phyloP scores from a whole-genome alignment of 2,888 invertebrate genomes.

The Oxytorus armatus region DNA sequence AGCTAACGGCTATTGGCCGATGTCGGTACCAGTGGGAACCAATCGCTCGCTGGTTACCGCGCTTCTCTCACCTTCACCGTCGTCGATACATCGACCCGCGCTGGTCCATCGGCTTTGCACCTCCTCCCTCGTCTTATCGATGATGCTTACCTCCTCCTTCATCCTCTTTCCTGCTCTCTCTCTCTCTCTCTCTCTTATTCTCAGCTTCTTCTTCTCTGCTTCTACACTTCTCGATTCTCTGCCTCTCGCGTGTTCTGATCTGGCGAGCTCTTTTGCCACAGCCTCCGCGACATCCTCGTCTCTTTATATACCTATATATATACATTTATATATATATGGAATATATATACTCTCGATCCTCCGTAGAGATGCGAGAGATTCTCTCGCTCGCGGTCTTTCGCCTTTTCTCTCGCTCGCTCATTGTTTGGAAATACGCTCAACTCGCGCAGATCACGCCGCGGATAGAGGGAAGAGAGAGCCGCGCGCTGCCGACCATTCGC shows the following conservation, averaged over 20 bases:
- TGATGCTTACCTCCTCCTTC: conserved; percentile 63
- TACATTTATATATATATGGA: conserved; percentile 16
- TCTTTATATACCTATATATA: neutral
- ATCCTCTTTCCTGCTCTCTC: conserved; percentile 58
- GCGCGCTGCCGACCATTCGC: conserved; percentile 60
- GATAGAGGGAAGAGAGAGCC: conserved; percentile 71
- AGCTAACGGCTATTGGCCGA: conserved; percentile 77
- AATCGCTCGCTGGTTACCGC: conserved; percentile 77
- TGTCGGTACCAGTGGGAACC: conserved; percentile 76
- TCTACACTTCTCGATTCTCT: conserved; percentile 59
- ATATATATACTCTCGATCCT: conserved; percentile 56
- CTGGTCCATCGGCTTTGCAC: conserved; percentile 65
- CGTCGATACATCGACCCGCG: conserved; percentile 68
- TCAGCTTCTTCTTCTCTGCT: conserved; percentile 56
- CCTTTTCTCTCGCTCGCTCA: conserved; percentile 72
- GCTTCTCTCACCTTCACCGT: conserved; percentile 75
- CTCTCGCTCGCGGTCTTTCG: conserved; percentile 70
- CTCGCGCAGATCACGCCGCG: conserved; percentile 74
- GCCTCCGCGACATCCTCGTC: conserved; percentile 38
- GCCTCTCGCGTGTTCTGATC: conserved; percentile 58
- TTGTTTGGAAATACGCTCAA: conserved; percentile 83
- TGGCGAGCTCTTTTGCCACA: conserved; percentile 63
- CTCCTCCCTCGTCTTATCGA: conserved; percentile 68
- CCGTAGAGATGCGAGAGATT: conserved; percentile 73
- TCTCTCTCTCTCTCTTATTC: conserved; percentile 36